Evolutionary conservation across 2,888 invertebrate genomes (phyloP).

Genomic region (Branchellion lobata): DNA sequence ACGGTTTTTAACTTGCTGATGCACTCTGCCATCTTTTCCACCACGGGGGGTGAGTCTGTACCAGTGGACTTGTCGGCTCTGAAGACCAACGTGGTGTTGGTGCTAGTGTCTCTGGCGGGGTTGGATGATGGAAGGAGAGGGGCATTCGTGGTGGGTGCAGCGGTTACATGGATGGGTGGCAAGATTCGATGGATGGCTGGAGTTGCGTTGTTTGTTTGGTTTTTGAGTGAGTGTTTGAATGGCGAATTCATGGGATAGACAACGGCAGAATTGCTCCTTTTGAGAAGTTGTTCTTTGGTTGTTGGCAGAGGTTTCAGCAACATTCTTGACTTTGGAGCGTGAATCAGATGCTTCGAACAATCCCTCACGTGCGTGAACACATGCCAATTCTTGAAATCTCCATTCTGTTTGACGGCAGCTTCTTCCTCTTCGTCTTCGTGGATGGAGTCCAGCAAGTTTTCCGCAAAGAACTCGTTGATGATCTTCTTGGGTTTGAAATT

Average conservation of each 20-base stretch:
- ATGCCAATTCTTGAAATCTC: not conserved
- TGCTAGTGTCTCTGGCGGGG: slow-evolving; percentile 50
- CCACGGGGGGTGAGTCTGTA: slow-evolving; percentile 51
- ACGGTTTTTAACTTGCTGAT: slow-evolving; percentile 60
- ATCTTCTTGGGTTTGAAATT: slow-evolving; percentile 24
- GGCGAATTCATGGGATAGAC: not conserved
- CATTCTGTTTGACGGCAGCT: slow-evolving; percentile 42
- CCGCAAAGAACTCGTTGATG: slow-evolving; percentile 34
- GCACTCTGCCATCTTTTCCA: slow-evolving; percentile 59
- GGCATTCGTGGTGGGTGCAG: no score
- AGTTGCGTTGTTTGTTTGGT: not conserved
- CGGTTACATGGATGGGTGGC: slow-evolving; percentile 14
- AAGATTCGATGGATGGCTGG: slow-evolving; percentile 29
- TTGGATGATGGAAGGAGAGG: slow-evolving; percentile 37
- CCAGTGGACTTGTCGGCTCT: slow-evolving; percentile 49
- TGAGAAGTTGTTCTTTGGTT: not conserved
- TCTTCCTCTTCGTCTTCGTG: slow-evolving; percentile 46
- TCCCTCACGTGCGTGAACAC: not conserved
- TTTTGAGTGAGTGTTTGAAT: no score
- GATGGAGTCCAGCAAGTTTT: slow-evolving; percentile 48
- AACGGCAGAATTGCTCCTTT: not conserved
- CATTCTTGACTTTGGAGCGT: no score
- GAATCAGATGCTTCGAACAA: no score
- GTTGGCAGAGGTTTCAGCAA: not conserved
- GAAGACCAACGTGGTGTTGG: slow-evolving; percentile 47